These are phyloP conservation scores for Isurus oxyrinchus DNA, from an alignment of 2,113 vertebrate genomes.

Conservation along the genomic window DNA sequence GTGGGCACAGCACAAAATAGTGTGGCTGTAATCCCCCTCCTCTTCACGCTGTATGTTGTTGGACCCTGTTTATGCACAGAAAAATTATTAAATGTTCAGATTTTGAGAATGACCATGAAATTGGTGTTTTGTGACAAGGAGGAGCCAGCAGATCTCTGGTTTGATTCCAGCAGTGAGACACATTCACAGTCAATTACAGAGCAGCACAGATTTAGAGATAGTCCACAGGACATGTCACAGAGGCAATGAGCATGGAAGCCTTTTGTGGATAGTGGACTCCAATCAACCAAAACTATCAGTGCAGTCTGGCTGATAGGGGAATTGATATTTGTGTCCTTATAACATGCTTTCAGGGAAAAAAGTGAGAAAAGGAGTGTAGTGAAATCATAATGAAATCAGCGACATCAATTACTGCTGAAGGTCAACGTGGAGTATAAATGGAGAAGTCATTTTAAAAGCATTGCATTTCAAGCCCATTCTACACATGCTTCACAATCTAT, in stretches of 20 bases:
- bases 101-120: background rate
- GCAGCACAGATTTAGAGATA: background rate
- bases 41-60: background rate
- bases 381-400: slow-evolving; percentile 21
- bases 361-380: background rate
- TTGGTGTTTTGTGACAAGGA: background rate
- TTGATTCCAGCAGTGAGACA: background rate
- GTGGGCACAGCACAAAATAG: background rate
- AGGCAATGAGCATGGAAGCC: background rate
- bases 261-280: background rate
- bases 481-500: background rate
- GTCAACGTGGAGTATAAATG: background rate
- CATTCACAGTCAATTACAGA: background rate
- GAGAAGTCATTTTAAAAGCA: slow-evolving; percentile 14
- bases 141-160: background rate
- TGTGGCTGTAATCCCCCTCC: background rate
- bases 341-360: background rate
- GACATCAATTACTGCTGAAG: slow-evolving; percentile 21
- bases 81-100: background rate
- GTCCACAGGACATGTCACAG: background rate
- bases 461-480: background rate
- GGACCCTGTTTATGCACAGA: background rate
- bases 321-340: slow-evolving; percentile 18
- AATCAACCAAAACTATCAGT: background rate
- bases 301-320: background rate